Percentiles rank a stretch among this genome's conserved stretches.
These are phyloP conservation scores for Macropis europaea DNA, from an alignment of 2,888 invertebrate species.

Conservation along the genomic window DNA sequence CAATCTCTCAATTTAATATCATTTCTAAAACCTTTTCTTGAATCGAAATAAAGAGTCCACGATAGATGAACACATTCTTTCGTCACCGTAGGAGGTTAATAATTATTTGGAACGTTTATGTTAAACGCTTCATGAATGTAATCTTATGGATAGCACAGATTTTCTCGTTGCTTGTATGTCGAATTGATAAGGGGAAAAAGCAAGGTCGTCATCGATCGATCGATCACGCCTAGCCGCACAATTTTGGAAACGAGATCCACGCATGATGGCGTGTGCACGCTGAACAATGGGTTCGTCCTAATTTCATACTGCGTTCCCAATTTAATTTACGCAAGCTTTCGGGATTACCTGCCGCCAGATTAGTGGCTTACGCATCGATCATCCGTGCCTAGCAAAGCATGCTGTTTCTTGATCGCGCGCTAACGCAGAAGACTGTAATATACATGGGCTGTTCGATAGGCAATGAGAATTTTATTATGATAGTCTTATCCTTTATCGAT, in stretches of 20 bases:
- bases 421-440: not conserved
- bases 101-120: too few species aligned
- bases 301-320: constrained; percentile 36
- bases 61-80: too few species aligned
- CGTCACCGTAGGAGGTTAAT: too few species aligned
- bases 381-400: constrained; percentile 38
- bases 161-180: too few species aligned
- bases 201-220: constrained; percentile 3
- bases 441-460: too few species aligned
- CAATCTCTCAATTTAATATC: too few species aligned
- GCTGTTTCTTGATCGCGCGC: constrained; percentile 36
- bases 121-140: too few species aligned
- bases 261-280: not conserved
- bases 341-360: constrained; percentile 49
- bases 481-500: too few species aligned
- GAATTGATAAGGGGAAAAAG: not conserved
- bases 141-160: too few species aligned
- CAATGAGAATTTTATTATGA: too few species aligned
- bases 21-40: too few species aligned
- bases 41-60: too few species aligned
- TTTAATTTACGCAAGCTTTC: constrained; percentile 54
- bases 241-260: not conserved
- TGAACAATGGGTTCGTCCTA: constrained; percentile 31
- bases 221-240: not conserved
- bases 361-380: constrained; percentile 61